phyloP scores from a whole-genome alignment of 2,888 invertebrate species.

The Gymnocheta viridis region DNA sequence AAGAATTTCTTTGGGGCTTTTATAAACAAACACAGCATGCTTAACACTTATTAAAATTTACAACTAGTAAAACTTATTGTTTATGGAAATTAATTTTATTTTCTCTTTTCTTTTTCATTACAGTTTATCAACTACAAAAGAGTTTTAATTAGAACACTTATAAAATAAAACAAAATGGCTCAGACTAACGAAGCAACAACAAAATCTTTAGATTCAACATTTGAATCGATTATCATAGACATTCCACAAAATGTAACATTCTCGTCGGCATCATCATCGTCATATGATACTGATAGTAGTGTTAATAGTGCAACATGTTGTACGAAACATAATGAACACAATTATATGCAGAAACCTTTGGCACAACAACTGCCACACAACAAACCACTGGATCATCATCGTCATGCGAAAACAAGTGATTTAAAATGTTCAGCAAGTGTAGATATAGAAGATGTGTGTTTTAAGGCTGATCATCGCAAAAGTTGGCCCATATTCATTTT shows the following conservation, averaged over 20 bases:
- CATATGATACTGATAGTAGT: constrained; percentile 79
- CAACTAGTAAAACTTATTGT: constrained; percentile 47
- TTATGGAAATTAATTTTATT: constrained; percentile 71
- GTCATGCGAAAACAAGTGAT: constrained; percentile 4
- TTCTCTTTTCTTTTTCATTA: constrained; percentile 46
- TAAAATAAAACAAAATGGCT: constrained; percentile 56
- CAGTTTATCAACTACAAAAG: constrained; percentile 66
- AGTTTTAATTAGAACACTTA: neutral
- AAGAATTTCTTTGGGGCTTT: constrained; percentile 32
- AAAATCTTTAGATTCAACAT: constrained; percentile 68
- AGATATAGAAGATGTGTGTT: constrained; percentile 71
- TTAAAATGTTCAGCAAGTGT: constrained; percentile 30
- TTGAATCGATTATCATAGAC: constrained; percentile 78
- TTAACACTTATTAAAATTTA: constrained; percentile 41
- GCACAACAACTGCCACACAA: constrained; percentile 52
- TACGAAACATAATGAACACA: constrained; percentile 78
- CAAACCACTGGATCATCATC: constrained; percentile 57
- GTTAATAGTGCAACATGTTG: constrained; percentile 79
- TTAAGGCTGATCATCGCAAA: constrained; percentile 76
- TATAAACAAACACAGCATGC: constrained; percentile 41
- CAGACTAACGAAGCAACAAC: constrained; percentile 59
- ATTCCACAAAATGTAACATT: constrained; percentile 75
- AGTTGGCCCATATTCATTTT: constrained; percentile 79
- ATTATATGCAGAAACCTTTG: constrained; percentile 77
- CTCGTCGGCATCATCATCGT: constrained; percentile 71